These are phyloP conservation scores for Anolis sagrei DNA, from an alignment of 2,113 vertebrate species.

Conservation along the genomic window DNA sequence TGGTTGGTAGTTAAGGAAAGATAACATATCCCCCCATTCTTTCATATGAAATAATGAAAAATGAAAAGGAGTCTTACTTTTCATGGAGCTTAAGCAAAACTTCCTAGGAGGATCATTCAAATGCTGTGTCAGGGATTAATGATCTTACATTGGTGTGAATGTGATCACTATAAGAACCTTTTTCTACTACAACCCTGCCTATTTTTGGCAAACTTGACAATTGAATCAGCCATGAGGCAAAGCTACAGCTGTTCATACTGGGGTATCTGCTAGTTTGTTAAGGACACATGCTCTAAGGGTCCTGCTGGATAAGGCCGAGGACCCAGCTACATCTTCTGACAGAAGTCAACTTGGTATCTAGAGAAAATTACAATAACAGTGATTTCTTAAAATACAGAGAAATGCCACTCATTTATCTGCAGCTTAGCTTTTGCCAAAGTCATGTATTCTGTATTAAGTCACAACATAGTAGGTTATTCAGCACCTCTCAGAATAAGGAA, in stretches of 20 bases:
- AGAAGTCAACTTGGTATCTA: not conserved
- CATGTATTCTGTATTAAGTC: not conserved
- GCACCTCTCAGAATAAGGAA: not conserved
- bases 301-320: not conserved
- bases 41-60: not conserved
- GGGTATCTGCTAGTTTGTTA: not conserved
- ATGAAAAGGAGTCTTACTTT: not conserved
- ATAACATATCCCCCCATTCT: not conserved
- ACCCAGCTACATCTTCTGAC: not conserved
- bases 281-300: not conserved
- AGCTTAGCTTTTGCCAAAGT: not conserved
- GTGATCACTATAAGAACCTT: not conserved
- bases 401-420: constrained; percentile 1
- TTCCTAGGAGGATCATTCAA: not conserved
- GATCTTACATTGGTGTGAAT: not conserved
- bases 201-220: not conserved
- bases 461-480: not conserved
- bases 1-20: not conserved
- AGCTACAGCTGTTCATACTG: not conserved
- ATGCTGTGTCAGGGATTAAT: not conserved
- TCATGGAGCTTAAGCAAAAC: not conserved
- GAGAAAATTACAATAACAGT: not conserved
- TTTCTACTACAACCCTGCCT: not conserved
- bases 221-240: not conserved
- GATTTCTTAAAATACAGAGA: constrained; percentile 2